These are phyloP conservation scores for Pterobdella sp. DNA, from an alignment of 2,888 invertebrate genomes.

Conservation along the genomic window DNA sequence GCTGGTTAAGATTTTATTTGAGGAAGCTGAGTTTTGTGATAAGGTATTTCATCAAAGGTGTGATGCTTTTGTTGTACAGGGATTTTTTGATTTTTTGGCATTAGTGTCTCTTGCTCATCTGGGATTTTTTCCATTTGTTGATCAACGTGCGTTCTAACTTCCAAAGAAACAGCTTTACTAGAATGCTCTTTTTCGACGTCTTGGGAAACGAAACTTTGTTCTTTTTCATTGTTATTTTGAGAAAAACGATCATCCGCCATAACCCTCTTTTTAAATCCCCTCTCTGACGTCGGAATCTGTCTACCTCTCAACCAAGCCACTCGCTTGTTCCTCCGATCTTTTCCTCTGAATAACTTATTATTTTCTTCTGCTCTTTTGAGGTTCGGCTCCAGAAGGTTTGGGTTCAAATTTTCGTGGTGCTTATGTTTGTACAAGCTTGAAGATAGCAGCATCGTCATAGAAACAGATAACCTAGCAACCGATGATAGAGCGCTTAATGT, in stretches of 20 bases:
- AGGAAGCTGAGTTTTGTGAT: no score
- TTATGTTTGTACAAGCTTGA: conserved; percentile 35
- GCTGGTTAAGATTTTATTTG: no score
- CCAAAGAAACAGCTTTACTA: no score
- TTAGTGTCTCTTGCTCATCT: no score
- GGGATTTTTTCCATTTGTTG: no score
- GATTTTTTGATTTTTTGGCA: no score
- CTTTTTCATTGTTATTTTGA: background rate
- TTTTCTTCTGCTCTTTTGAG: background rate
- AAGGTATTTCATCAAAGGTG: no score
- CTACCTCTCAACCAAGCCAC: no score
- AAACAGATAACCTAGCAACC: conserved; percentile 38
- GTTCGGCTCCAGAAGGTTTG: conserved; percentile 18
- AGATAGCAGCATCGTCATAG: conserved; percentile 40
- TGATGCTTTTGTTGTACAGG: no score
- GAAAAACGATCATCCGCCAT: background rate
- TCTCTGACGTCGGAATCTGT: background rate
- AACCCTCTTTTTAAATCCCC: background rate
- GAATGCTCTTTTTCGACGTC: no score
- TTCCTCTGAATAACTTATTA: background rate
- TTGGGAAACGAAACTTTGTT: background rate
- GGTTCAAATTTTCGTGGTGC: conserved; percentile 27
- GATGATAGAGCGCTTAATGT: conserved; percentile 37
- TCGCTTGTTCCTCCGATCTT: background rate
- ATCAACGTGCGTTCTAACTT: no score